Percentiles rank a stretch among this genome's conserved stretches.
Evolutionary conservation across 2,113 vertebrate genomes (phyloP).

Genomic region (Mirza zaza): DNA sequence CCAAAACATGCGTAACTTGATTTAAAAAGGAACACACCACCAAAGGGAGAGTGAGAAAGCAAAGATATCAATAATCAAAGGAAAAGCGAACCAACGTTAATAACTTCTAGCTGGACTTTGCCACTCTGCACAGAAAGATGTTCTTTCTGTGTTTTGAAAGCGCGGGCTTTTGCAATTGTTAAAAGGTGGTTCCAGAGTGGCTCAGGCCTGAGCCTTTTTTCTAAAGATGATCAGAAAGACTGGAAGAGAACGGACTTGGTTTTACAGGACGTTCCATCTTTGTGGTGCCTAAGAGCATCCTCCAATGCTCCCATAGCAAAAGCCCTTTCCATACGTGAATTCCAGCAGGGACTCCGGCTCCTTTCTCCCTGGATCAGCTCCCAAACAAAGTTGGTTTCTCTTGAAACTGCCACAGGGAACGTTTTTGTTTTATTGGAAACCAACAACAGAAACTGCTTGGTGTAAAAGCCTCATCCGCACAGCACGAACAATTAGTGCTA

Average conservation of each 20-base stretch:
- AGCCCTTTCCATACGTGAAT: accelerated
- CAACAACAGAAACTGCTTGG: background rate
- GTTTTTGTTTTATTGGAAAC: background rate
- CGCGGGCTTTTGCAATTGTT: background rate
- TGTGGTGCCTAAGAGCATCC: accelerated
- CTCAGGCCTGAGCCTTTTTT: background rate
- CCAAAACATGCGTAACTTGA: accelerated
- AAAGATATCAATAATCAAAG: background rate
- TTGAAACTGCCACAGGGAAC: background rate
- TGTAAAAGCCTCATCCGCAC: background rate
- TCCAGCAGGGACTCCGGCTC: background rate
- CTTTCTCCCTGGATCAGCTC: accelerated
- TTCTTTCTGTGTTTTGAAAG: background rate
- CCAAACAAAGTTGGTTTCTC: accelerated
- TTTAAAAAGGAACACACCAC: background rate
- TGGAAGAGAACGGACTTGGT: accelerated
- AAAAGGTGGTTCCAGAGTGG: background rate
- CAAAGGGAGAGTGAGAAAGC: background rate
- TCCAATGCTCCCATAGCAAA: accelerated
- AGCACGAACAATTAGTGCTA: constrained; percentile 35
- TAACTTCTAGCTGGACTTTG: background rate
- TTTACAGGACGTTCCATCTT: accelerated
- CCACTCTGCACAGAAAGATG: background rate
- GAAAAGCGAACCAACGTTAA: background rate
- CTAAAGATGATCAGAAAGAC: accelerated